Conservation (phyloP, 2,888 invertebrate genomes). For the Drosophila borborema region DNA sequence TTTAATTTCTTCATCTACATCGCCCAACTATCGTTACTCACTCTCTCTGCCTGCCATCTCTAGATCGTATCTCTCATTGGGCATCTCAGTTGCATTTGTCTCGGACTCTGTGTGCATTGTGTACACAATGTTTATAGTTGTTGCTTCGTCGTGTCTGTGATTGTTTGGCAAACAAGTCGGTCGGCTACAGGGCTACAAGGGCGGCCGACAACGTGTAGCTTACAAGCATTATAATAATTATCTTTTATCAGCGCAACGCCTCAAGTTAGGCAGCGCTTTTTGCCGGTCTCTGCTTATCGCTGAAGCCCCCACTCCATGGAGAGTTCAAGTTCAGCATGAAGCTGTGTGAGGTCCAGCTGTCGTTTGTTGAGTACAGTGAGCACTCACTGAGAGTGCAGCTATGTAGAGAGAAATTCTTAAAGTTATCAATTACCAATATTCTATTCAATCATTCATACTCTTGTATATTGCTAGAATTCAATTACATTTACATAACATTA, state of each 20-base stretch:
- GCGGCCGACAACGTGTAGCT: constrained; percentile 33
- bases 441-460: too few relatives aligned
- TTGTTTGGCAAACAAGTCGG: constrained; percentile 47
- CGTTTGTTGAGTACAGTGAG: background rate
- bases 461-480: too few relatives aligned
- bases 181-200: constrained; percentile 1
- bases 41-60: constrained; percentile 16
- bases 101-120: constrained; percentile 28
- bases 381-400: too few relatives aligned
- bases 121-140: constrained; percentile 42
- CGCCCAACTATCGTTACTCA: constrained; percentile 5
- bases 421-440: too few relatives aligned
- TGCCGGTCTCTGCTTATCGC: constrained; percentile 26
- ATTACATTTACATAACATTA: too few relatives aligned
- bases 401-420: too few relatives aligned
- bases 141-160: constrained; percentile 40
- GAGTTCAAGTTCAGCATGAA: constrained; percentile 68
- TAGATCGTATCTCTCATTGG: constrained; percentile 35
- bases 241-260: constrained; percentile 57
- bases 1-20: background rate
- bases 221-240: constrained; percentile 30
- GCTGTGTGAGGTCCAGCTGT: constrained; percentile 48
- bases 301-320: background rate
- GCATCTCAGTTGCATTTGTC: constrained; percentile 41
- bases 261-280: constrained; percentile 68